Evolutionary conservation across 1,140 invertebrate species (phyloP).

Genomic region (Hylaeus volcanicus): DNA sequence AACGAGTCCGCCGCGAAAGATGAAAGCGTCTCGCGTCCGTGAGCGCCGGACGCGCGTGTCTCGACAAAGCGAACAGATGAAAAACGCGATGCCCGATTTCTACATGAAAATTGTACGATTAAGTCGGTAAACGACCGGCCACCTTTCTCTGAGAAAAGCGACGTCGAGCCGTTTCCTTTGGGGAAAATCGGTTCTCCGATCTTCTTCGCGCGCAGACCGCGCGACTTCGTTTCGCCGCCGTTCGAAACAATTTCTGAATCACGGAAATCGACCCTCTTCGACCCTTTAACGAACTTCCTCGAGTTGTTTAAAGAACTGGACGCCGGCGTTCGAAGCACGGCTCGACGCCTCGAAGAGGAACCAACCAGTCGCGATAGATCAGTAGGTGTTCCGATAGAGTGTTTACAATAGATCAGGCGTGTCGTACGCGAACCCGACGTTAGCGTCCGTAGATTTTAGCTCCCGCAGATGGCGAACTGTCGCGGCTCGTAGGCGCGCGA

Average conservation of each 20-base stretch:
- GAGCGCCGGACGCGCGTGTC: background rate
- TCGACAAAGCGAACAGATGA: background rate
- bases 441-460: constrained; percentile 6
- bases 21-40: constrained; percentile 18
- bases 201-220: background rate
- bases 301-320: background rate
- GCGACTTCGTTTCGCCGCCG: background rate
- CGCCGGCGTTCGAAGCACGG: background rate
- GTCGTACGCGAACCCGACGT: background rate
- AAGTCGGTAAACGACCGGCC: background rate
- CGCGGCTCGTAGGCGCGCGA: background rate
- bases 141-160: constrained; percentile 14
- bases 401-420: no score
- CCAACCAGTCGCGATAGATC: constrained; percentile 19
- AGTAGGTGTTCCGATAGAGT: background rate
- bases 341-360: background rate
- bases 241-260: background rate
- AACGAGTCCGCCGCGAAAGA: background rate
- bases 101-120: background rate
- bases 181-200: constrained; percentile 1
- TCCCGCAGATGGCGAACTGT: background rate
- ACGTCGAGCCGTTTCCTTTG: background rate
- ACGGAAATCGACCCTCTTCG: background rate
- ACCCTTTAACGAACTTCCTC: background rate
- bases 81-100: constrained; percentile 2